Evolutionary conservation across 2,113 vertebrate genomes (phyloP), one percentile per base, ranked within the genome.

Genomic region (Vulpes lagopus): DNA sequence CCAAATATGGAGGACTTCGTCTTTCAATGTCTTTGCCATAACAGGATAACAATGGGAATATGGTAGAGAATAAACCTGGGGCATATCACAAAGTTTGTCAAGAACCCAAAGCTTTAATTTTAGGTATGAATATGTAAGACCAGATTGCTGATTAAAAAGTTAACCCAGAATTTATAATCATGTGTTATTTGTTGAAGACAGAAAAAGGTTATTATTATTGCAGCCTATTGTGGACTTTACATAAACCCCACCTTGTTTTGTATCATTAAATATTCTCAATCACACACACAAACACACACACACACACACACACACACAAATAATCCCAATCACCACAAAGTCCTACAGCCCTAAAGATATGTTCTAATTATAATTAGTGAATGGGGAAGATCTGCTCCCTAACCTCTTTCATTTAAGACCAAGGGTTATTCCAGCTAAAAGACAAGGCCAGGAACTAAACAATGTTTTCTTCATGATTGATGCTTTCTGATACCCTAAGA

Each of bases 261-360:
- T 64, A 60, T 94, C 30, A 59, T 1, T 32, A 65, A 86, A 67
- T 51, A 25, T 17, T 49, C 25, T 78, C 43, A 17, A 27, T 30
- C 43, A 78, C 25, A 64, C 22, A 62, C 23, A 64, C 57, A 57
- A 15, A 57, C 57, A 57, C 4, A 57, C 55, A 57, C 57, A 57
- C 55, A 57, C 55, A 57, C 55, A 57, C 14, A 57, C 27, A 64
- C 62, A 64, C 62, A 64, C 62, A 64, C 25, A 64, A 27, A 64
- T 64, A 64, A 49, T 20, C 5, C 59, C 30, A 62, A 3, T 60
- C 23, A 49, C 2, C 25, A 32, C 3, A 55, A 55, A 60, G 5
- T 0, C n/a, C 0, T 0, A 16, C 11, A 43, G 32, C 2, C 27
- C 38, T 64, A 17, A 73, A 64, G 23, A 23, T 32, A 35, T 12